Percentiles rank a stretch among this genome's conserved stretches.
phyloP scores from a whole-genome alignment of 2,888 invertebrate species.

The Coenonympha glycerion region DNA sequence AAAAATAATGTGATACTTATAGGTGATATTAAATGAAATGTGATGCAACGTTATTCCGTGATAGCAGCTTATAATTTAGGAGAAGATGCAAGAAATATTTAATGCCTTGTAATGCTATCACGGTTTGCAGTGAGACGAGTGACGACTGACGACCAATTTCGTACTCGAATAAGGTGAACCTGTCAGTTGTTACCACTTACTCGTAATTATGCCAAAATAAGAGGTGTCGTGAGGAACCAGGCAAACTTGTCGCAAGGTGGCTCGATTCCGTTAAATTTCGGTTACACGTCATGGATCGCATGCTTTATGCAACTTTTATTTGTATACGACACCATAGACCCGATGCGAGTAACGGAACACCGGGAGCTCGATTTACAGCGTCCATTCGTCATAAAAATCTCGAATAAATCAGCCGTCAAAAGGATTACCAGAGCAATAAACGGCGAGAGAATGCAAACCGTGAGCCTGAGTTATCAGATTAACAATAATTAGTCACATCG shows the following conservation, averaged over 20 bases:
- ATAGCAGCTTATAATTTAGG: slow-evolving; percentile 9
- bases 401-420: slow-evolving; percentile 23
- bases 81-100: slow-evolving; percentile 9
- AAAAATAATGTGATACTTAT: neutral
- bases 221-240: slow-evolving; percentile 24
- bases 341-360: slow-evolving; percentile 25
- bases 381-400: slow-evolving; percentile 13
- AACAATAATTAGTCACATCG: slow-evolving; percentile 1
- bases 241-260: slow-evolving; percentile 32
- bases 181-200: slow-evolving; percentile 33
- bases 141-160: slow-evolving; percentile 11
- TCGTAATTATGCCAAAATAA: slow-evolving; percentile 35
- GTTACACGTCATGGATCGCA: slow-evolving; percentile 33
- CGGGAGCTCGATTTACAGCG: slow-evolving; percentile 19
- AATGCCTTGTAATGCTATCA: neutral
- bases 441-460: slow-evolving; percentile 20
- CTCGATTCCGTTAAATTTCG: slow-evolving; percentile 36
- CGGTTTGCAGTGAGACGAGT: neutral
- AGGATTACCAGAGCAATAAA: slow-evolving; percentile 26
- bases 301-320: slow-evolving; percentile 34
- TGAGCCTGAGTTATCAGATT: slow-evolving; percentile 21
- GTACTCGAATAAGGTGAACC: slow-evolving; percentile 29
- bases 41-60: slow-evolving; percentile 18
- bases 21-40: neutral
- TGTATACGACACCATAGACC: slow-evolving; percentile 29